Conservation (phyloP, 2,888 invertebrate species). For the Agrochola circellaris region DNA sequence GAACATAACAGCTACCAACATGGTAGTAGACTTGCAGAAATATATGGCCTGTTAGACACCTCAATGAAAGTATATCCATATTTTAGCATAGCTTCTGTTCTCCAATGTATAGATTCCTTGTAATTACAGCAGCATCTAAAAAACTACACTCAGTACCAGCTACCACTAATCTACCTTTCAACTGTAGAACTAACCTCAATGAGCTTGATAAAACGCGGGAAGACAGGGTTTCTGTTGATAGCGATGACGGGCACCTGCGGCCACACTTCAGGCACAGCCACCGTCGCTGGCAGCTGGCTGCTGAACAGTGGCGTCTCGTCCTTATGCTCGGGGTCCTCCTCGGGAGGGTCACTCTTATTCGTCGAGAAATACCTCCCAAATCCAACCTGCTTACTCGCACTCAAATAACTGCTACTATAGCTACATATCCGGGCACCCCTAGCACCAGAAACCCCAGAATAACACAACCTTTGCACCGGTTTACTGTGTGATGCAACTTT, state of each 20-base stretch:
- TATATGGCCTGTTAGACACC: background rate
- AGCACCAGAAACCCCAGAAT: slow-evolving; percentile 60
- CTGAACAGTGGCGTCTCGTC: slow-evolving; percentile 87
- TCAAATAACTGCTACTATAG: slow-evolving; percentile 69
- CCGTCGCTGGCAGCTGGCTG: slow-evolving; percentile 94
- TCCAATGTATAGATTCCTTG: background rate
- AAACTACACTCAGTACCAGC: background rate
- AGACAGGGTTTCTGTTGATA: slow-evolving; percentile 98
- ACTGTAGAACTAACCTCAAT: slow-evolving; percentile 93
- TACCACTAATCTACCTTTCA: background rate
- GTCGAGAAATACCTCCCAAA: slow-evolving; percentile 80
- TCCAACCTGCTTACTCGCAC: slow-evolving; percentile 60
- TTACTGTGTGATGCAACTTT: slow-evolving; percentile 87
- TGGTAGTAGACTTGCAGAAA: background rate
- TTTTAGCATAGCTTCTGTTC: background rate
- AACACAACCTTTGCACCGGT: slow-evolving; percentile 74
- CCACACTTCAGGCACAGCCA: slow-evolving; percentile 98
- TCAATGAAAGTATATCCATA: too few species aligned
- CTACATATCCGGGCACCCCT: slow-evolving; percentile 73
- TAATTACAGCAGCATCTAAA: background rate
- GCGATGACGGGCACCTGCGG: slow-evolving; percentile 99
- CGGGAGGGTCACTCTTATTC: slow-evolving; percentile 83
- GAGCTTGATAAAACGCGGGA: slow-evolving; percentile 99
- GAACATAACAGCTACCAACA: background rate
- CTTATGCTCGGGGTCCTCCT: slow-evolving; percentile 81